Base-by-base conservation (phyloP, 2,888 invertebrate genomes). In the Leucophenga maculata region DNA sequence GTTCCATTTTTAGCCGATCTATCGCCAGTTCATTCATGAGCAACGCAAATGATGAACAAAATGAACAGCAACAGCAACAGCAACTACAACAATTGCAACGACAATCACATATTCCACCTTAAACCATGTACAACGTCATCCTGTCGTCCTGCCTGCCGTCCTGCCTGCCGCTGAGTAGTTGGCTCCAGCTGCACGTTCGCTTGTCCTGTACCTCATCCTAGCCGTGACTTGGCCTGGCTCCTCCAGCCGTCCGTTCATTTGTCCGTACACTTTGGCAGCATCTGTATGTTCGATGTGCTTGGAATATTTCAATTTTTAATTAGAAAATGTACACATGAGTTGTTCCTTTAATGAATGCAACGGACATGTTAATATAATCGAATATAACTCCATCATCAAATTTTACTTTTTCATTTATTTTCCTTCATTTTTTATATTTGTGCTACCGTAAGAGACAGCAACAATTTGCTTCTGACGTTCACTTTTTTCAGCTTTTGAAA, bases 251-350 rank as follows among this genome's bases (percentile, higher is more conserved):
- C 39, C 8, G 39, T 39, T 39, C 9, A 11, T 39, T 11, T 39
- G 39, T 39, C 11, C 39, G 11, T 39, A 50, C 16, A 16, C n/a
- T 50, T 50, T 50, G 50, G 50, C 3, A 18, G 50, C 50, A 50
- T 55, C 14, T 66, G 66, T 39, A 39, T 73, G 72, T 71, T 74
- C 73, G 78, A 74, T 74, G 74, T 78, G 78, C 80, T 78, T 72
- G 73, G 79, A 83, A 84, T 84, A 84, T 85, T 86, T 79, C 80
- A 82, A 85, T 85, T 86, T 85, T 85, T 86, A 85, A 86, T 86
- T 86, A 82, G 85, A 86, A 86, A 85, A 81, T 82, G 79, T 82
- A 73, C 85, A 86, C 83, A 85, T 84, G 85, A 86, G 83, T 84
- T 79, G 85, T 78, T 80, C 79, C 71, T 74, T 77, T 78, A 82